Percentiles rank a stretch among this genome's conserved stretches.
phyloP scores from a whole-genome alignment of 2,113 vertebrate species.

The Epinephelus moara region DNA sequence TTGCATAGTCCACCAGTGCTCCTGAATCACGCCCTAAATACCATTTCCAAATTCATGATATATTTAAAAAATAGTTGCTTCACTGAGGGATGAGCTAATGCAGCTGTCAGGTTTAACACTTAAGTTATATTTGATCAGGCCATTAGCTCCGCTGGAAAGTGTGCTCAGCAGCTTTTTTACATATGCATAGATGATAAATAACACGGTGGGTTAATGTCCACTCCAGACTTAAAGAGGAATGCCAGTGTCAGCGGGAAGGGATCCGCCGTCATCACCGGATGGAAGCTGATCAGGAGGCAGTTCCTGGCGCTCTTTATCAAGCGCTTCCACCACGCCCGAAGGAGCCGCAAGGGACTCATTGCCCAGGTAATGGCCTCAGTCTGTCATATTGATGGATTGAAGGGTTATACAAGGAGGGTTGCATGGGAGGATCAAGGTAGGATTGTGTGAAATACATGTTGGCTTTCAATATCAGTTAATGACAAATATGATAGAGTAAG shows the following conservation, averaged over 20 bases:
- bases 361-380: slow-evolving; percentile 92
- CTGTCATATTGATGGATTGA: slow-evolving; percentile 77
- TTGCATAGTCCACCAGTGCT: no score
- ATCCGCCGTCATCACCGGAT: slow-evolving; percentile 90
- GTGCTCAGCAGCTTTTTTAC: slow-evolving; percentile 31
- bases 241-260: slow-evolving; percentile 90
- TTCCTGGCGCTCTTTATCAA: slow-evolving; percentile 96
- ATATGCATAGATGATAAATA: slow-evolving; percentile 59
- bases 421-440: slow-evolving; percentile 65
- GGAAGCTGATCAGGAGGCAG: slow-evolving; percentile 93
- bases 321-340: slow-evolving; percentile 93
- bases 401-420: slow-evolving; percentile 51
- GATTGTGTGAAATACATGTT: slow-evolving; percentile 66
- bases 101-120: slow-evolving; percentile 42
- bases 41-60: neutral
- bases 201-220: slow-evolving; percentile 39
- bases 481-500: slow-evolving; percentile 60
- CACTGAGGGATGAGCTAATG: slow-evolving; percentile 29
- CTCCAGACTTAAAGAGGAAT: slow-evolving; percentile 87
- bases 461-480: slow-evolving; percentile 70
- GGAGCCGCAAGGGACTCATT: slow-evolving; percentile 96
- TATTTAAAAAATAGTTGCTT: neutral
- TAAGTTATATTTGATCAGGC: slow-evolving; percentile 39
- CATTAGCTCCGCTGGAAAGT: slow-evolving; percentile 44
- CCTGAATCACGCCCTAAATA: neutral